Evolutionary conservation across 2,888 invertebrate genomes (phyloP).

Genomic region (Microctonus brassicae): DNA sequence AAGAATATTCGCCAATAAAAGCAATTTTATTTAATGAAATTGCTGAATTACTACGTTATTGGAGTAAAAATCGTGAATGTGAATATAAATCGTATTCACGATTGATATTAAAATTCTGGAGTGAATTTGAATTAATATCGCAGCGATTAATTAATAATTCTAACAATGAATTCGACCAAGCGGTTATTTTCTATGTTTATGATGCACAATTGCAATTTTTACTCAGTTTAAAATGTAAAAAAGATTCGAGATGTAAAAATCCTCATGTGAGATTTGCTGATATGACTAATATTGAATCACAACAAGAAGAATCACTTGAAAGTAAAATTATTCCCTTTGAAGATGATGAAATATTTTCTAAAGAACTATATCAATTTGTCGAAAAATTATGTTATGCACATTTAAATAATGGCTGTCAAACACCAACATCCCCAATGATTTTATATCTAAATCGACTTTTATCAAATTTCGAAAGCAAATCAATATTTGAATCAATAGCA

Average conservation of each 20-base stretch:
- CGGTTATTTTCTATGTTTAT: constrained; percentile 39
- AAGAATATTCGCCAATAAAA: constrained; percentile 64
- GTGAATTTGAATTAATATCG: constrained; percentile 62
- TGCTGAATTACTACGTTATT: constrained; percentile 72
- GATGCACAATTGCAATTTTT: constrained; percentile 71
- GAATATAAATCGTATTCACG: constrained; percentile 61
- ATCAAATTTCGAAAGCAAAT: constrained; percentile 72
- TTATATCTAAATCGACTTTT: constrained; percentile 73
- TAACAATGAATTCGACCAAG: constrained; percentile 43
- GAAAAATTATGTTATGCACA: constrained; percentile 72
- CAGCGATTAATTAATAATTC: constrained; percentile 50
- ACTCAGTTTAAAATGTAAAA: constrained; percentile 68
- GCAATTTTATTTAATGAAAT: constrained; percentile 72
- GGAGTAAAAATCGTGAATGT: constrained; percentile 70
- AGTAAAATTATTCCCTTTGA: constrained; percentile 40
- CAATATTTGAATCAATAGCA: constrained; percentile 71
- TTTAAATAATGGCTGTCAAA: constrained; percentile 66
- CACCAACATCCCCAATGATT: constrained; percentile 71
- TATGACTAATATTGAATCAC: constrained; percentile 49
- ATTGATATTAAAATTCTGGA: constrained; percentile 68
- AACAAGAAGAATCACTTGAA: constrained; percentile 17
- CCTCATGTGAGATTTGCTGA: constrained; percentile 73
- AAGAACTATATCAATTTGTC: constrained; percentile 70
- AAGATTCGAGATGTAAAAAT: constrained; percentile 68
- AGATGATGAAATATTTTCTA: constrained; percentile 65